phyloP scores from a whole-genome alignment of 2,113 vertebrate genomes.

The Colinus virginianus region DNA sequence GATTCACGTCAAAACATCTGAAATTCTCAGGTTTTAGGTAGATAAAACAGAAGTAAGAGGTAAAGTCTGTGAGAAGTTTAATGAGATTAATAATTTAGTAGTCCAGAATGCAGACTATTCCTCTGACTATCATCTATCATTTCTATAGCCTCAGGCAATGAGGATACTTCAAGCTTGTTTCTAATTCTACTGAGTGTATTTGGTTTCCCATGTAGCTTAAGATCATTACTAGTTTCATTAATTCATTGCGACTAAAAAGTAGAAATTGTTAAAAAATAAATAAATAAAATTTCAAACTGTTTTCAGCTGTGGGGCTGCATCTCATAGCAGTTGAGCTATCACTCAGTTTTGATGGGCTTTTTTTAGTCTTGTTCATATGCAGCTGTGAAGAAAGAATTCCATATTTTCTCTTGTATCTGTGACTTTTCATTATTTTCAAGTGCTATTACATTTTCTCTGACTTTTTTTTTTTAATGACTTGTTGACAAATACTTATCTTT shows the following conservation, averaged over 20 bases:
- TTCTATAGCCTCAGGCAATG: constrained; percentile 67
- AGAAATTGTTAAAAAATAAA: constrained; percentile 33
- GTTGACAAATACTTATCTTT: neutral
- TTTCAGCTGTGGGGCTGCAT: neutral
- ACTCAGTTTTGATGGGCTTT: neutral
- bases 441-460: neutral
- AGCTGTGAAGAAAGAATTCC: neutral
- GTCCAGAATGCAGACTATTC: constrained; percentile 26
- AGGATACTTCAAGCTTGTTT: constrained; percentile 51
- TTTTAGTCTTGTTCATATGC: neutral
- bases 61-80: constrained; percentile 48
- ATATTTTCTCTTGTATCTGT: neutral
- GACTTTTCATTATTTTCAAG: constrained; percentile 16
- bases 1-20: neutral
- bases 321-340: neutral
- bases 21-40: neutral
- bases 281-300: neutral
- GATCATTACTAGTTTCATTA: constrained; percentile 62
- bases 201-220: constrained; percentile 43
- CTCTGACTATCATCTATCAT: constrained; percentile 62
- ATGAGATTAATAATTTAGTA: constrained; percentile 64
- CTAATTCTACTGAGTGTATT: constrained; percentile 52
- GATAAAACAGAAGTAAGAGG: constrained; percentile 30
- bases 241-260: constrained; percentile 62
- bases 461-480: neutral